These are phyloP conservation scores for Periparus ater DNA, from an alignment of 2,797 vertebrate species.

Conservation along the genomic window DNA sequence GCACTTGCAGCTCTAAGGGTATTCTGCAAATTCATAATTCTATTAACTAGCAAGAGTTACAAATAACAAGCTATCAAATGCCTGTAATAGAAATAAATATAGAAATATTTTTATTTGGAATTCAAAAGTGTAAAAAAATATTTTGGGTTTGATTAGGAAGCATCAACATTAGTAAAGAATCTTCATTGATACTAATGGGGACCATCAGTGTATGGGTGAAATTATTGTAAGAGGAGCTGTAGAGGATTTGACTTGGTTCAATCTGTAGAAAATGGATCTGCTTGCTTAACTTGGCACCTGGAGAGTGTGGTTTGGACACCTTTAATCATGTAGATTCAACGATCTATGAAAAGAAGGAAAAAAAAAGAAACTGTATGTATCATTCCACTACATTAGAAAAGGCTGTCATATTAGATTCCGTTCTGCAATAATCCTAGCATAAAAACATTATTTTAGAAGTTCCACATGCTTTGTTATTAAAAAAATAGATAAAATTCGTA, in stretches of 20 bases:
- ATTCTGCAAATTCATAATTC: not conserved
- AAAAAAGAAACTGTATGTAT: fast-evolving
- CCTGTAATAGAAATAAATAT: not conserved
- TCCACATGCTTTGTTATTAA: not conserved
- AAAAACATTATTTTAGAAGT: not conserved
- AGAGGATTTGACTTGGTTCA: not conserved
- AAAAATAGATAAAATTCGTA: not conserved
- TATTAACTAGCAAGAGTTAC: not conserved
- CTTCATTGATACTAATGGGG: not conserved
- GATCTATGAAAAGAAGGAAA: not conserved
- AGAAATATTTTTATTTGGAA: not conserved
- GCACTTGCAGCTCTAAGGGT: not conserved
- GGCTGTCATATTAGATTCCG: not conserved
- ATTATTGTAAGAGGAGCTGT: not conserved
- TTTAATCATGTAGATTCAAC: not conserved
- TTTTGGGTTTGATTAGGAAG: not conserved
- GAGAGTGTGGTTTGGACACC: not conserved
- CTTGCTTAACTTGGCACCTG: not conserved
- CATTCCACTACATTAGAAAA: not conserved
- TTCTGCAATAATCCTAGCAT: not conserved
- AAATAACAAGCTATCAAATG: not conserved
- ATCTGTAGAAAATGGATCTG: not conserved
- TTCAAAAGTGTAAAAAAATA: not conserved
- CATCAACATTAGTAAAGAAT: not conserved
- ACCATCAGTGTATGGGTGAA: not conserved